Evolutionary conservation across 1,140 invertebrate genomes (phyloP).

Genomic region (Drosophila triauraria): DNA sequence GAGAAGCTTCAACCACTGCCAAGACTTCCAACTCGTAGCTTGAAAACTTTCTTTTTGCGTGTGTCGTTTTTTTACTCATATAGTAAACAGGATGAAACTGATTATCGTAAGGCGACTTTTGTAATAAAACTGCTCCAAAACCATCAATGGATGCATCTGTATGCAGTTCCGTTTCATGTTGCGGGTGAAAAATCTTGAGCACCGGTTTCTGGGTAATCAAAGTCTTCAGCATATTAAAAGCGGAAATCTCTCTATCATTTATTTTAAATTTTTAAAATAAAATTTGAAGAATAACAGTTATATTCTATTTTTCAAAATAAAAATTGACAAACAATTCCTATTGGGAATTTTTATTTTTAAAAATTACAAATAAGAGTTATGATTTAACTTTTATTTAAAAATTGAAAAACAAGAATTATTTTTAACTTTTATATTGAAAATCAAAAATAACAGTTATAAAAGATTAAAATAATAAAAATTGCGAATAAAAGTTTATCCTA

Average conservation of each 20-base stretch:
- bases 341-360: too few relatives aligned
- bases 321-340: too few relatives aligned
- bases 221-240: not conserved
- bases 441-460: too few relatives aligned
- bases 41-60: not conserved
- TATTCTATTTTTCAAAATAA: too few relatives aligned
- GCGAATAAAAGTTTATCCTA: too few relatives aligned
- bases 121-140: constrained; percentile 10
- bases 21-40: not conserved
- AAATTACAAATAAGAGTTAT: too few relatives aligned
- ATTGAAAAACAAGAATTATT: too few relatives aligned
- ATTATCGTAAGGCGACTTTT: not conserved
- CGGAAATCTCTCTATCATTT: not conserved
- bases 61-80: constrained; percentile 7
- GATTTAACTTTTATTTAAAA: too few relatives aligned
- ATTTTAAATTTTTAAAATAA: too few relatives aligned
- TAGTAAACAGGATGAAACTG: not conserved
- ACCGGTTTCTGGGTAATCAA: not conserved
- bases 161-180: constrained; percentile 15
- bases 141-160: constrained; percentile 15
- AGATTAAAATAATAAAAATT: too few relatives aligned
- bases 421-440: too few relatives aligned
- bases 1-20: constrained; percentile 5
- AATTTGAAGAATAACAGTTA: too few relatives aligned
- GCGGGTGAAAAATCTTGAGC: constrained; percentile 2